These are phyloP conservation scores for Motacilla alba DNA, from an alignment of 2,113 vertebrate genomes.

Conservation along the genomic window DNA sequence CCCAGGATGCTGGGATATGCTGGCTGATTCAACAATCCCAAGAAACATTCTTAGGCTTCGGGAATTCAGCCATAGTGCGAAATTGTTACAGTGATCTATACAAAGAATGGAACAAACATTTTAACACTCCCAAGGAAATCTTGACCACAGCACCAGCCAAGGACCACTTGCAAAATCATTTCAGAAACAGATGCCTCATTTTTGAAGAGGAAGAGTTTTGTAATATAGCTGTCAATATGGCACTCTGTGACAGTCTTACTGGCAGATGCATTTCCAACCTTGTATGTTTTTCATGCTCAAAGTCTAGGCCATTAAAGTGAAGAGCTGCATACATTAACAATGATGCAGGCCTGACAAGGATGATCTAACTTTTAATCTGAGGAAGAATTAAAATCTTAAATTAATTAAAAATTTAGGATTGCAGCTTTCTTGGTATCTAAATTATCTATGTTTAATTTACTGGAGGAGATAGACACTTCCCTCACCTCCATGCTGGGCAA, in stretches of 20 bases:
- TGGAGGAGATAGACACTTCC: neutral
- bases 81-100: accelerated
- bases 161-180: neutral
- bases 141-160: neutral
- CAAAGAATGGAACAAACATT: neutral
- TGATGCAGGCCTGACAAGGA: neutral
- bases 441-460: neutral
- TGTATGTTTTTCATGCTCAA: neutral
- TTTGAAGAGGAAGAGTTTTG: neutral
- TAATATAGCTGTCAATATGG: neutral
- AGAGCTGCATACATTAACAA: neutral
- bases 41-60: accelerated
- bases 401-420: neutral
- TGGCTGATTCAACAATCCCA: neutral
- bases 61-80: neutral
- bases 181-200: neutral
- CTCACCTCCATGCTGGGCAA: accelerated
- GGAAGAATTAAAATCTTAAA: neutral
- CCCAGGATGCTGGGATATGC: accelerated
- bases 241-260: neutral
- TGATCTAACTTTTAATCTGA: neutral
- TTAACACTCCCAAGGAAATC: neutral
- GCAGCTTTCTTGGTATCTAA: neutral
- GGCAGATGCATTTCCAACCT: neutral
- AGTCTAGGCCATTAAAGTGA: neutral